A percentile compares a stretch with the other conserved stretches of the same genome.
Conservation (phyloP, 2,888 invertebrate species). For the Drosophila quinaria region DNA sequence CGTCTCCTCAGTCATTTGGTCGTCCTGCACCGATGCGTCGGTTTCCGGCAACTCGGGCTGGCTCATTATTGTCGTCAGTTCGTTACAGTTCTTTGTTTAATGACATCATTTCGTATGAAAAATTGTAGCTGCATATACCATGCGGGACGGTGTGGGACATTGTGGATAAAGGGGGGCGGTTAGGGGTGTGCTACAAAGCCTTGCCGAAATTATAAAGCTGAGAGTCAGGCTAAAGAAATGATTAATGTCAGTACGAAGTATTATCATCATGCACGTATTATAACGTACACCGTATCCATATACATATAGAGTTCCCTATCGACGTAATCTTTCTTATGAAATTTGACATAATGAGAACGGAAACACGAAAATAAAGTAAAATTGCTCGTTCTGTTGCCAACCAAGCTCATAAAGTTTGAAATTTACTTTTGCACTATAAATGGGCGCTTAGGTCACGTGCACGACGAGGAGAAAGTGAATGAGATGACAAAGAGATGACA, state of each 20-base stretch:
- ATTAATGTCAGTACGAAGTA: conserved; percentile 68
- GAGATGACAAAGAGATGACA: conserved; percentile 29
- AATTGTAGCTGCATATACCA: conserved; percentile 68
- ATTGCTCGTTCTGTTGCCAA: conserved; percentile 16
- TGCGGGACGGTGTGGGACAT: neutral
- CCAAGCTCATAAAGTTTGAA: conserved; percentile 48
- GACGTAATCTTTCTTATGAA: conserved; percentile 57
- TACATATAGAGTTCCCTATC: conserved; percentile 20
- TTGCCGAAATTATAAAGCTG: conserved; percentile 75
- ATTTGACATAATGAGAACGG: conserved; percentile 68
- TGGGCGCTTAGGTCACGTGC: conserved; percentile 47
- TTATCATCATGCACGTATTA: conserved; percentile 52
- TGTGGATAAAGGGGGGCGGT: neutral
- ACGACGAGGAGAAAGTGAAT: conserved; percentile 19
- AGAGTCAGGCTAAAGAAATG: conserved; percentile 60
- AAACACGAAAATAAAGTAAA: conserved; percentile 44
- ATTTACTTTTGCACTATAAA: conserved; percentile 54
- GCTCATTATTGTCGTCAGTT: conserved; percentile 76
- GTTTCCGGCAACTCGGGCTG: conserved; percentile 53
- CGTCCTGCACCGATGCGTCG: conserved; percentile 57
- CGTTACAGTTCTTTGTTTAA: conserved; percentile 72
- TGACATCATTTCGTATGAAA: conserved; percentile 79
- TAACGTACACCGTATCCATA: conserved; percentile 33
- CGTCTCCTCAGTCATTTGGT: conserved; percentile 21
- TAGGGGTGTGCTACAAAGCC: conserved; percentile 36